phyloP scores from a whole-genome alignment of 2,113 vertebrate genomes.

The Hucho hucho region DNA sequence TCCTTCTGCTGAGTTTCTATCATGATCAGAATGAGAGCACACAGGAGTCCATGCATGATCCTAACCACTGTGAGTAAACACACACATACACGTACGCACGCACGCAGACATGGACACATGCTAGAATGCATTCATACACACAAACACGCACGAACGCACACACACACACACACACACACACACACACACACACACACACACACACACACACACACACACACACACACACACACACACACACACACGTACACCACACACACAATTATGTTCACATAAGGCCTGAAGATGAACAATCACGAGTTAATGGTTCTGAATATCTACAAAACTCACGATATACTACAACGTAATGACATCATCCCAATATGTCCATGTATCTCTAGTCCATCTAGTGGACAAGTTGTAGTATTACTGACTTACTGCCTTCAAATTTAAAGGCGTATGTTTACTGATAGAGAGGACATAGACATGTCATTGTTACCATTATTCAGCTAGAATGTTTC shows the following conservation, averaged over 20 bases:
- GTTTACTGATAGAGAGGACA: no score
- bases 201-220: not conserved
- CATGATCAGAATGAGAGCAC: not conserved
- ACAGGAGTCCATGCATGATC: not conserved
- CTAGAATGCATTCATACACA: not conserved
- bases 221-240: constrained; percentile 3
- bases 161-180: not conserved
- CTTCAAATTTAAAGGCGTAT: no score
- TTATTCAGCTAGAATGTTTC: no score
- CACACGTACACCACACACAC: not conserved
- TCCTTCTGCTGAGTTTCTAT: no score
- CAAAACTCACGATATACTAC: no score
- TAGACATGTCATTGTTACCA: no score
- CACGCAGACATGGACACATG: not conserved
- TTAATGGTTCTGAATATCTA: no score
- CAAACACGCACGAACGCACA: not conserved
- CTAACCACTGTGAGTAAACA: not conserved
- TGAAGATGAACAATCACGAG: no score
- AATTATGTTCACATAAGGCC: not conserved
- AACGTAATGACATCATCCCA: not conserved
- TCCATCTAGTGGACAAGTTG: constrained; percentile 29
- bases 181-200: constrained; percentile 4
- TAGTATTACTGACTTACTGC: no score
- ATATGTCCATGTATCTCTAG: constrained; percentile 4
- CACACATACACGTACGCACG: not conserved